Percentiles rank a stretch among this genome's conserved stretches.
phyloP scores from a whole-genome alignment of 2,113 vertebrate genomes.

The Paradisaea rubra region DNA sequence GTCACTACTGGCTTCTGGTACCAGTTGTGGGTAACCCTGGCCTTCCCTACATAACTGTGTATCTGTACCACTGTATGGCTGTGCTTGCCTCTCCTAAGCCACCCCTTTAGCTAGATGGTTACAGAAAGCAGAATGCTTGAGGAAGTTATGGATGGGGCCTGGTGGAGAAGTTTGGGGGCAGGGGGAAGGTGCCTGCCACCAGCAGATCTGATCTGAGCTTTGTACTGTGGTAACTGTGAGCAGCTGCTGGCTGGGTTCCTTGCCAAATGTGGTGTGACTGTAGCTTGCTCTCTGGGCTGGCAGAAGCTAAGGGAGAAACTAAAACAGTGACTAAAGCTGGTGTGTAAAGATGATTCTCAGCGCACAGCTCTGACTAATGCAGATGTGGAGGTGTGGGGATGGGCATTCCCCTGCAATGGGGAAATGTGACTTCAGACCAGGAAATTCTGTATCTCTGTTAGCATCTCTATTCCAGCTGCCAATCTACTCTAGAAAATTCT shows the following conservation, averaged over 20 bases:
- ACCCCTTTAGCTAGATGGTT: background rate
- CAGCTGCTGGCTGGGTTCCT: background rate
- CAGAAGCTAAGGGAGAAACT: background rate
- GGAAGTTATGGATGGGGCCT: background rate
- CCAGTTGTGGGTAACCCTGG: background rate
- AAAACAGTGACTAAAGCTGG: background rate
- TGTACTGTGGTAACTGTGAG: background rate
- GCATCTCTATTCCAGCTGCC: background rate
- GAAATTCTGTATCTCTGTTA: background rate
- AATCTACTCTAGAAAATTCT: background rate
- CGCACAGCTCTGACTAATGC: background rate
- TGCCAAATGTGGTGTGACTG: background rate
- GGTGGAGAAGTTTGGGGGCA: background rate
- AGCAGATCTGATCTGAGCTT: accelerated
- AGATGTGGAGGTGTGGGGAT: background rate
- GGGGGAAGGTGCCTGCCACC: background rate
- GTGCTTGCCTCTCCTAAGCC: background rate
- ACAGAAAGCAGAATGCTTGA: background rate
- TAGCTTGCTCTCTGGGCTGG: background rate
- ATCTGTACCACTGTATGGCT: background rate
- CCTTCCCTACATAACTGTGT: background rate
- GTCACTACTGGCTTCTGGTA: background rate
- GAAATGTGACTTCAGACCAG: background rate
- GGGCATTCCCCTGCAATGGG: background rate
- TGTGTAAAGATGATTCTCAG: background rate